Conservation (phyloP, 2,113 vertebrate genomes). For the Pseudorectes ferrugineus region DNA sequence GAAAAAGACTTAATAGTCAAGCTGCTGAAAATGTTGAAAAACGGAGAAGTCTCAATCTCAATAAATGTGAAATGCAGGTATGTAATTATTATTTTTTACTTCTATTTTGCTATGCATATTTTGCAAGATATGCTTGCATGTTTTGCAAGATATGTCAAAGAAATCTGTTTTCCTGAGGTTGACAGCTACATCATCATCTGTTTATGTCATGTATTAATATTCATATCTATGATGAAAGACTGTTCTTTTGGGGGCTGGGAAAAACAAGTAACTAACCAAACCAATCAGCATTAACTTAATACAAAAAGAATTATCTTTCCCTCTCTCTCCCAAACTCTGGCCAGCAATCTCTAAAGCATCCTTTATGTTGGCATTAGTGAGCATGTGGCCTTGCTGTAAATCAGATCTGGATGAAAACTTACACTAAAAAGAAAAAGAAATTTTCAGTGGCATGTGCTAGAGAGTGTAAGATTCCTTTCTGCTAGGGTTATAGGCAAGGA, state of each 20-base stretch:
- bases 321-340: background rate
- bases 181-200: background rate
- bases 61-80: constrained; percentile 73
- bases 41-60: constrained; percentile 77
- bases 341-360: background rate
- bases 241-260: background rate
- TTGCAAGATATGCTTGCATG: too few relatives aligned
- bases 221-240: background rate
- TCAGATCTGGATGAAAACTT: background rate
- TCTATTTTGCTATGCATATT: background rate
- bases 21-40: constrained; percentile 83
- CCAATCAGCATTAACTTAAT: background rate
- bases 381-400: background rate
- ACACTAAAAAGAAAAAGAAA: background rate
- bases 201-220: background rate
- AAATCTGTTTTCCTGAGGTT: background rate
- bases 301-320: background rate
- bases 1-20: constrained; percentile 86
- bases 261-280: background rate
- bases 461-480: background rate
- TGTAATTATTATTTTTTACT: background rate
- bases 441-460: background rate
- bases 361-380: background rate
- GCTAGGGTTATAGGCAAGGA: background rate
- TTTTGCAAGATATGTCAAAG: background rate